Evolutionary conservation across 2,797 vertebrate genomes (phyloP).

Genomic region (Sardinella longiceps): DNA sequence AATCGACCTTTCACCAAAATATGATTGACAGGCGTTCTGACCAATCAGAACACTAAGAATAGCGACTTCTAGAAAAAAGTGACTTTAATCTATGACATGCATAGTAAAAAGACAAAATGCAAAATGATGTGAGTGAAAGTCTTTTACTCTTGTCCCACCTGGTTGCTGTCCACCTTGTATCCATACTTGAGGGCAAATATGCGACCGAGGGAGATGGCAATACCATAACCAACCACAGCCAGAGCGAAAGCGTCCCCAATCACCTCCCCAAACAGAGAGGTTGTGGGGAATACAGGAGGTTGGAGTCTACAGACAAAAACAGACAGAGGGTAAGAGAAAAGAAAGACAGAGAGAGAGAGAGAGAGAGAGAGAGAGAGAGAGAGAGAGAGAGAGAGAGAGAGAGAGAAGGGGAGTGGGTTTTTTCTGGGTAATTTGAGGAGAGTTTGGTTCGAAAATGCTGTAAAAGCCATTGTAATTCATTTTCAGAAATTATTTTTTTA

Average conservation of each 20-base stretch:
- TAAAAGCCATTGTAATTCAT: too few relatives aligned
- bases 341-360: background rate
- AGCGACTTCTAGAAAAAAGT: too few relatives aligned
- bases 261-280: constrained; percentile 75
- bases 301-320: constrained; percentile 74
- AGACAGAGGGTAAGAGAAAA: background rate
- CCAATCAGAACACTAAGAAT: too few relatives aligned
- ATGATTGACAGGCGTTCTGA: too few relatives aligned
- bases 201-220: constrained; percentile 94
- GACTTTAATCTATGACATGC: too few relatives aligned
- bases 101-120: background rate
- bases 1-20: too few relatives aligned
- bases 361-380: background rate
- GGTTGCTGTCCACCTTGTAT: constrained; percentile 96
- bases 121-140: background rate
- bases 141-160: constrained; percentile 65
- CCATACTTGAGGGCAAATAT: constrained; percentile 94
- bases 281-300: constrained; percentile 71
- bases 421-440: background rate
- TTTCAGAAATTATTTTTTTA: too few relatives aligned
- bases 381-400: background rate
- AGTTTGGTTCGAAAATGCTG: too few relatives aligned
- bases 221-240: constrained; percentile 90
- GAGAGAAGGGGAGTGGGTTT: background rate
- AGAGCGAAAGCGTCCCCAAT: constrained; percentile 91